Evolutionary conservation across 30 jellyfish, hydroid and myxozoan species (phyloP).

Genomic region (Hydractinia symbiolongicarpus): DNA sequence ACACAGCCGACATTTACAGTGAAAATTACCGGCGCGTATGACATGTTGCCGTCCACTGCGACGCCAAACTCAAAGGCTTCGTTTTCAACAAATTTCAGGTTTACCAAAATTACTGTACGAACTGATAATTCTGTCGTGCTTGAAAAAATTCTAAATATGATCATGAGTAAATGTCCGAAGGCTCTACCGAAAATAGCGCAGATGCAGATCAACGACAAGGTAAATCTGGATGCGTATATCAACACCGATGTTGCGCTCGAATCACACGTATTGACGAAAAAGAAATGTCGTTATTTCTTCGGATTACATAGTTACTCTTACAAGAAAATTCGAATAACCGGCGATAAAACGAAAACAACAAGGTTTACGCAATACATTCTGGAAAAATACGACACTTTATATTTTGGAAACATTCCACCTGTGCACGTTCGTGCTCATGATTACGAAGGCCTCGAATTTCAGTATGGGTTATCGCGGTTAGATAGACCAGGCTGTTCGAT

Average conservation of each 20-base stretch:
- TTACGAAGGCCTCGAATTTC: slow-evolving; percentile 1
- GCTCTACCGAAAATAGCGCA: slow-evolving; percentile 14
- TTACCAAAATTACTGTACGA: background rate
- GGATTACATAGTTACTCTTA: slow-evolving; percentile 21
- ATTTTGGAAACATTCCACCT: slow-evolving; percentile 32
- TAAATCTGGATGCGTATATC: background rate
- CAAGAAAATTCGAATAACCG: slow-evolving; percentile 19
- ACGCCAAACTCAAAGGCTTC: slow-evolving; percentile 15
- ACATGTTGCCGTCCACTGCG: slow-evolving; percentile 10
- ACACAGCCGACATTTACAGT: slow-evolving; percentile 25
- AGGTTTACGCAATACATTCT: background rate
- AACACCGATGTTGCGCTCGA: background rate
- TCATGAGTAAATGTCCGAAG: slow-evolving; percentile 12
- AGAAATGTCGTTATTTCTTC: slow-evolving; percentile 21
- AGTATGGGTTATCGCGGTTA: slow-evolving; percentile 19
- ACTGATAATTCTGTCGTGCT: background rate
- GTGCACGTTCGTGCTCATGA: background rate
- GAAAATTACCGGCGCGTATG: slow-evolving; percentile 18
- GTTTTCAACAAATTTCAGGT: slow-evolving; percentile 12
- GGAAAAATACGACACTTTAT: slow-evolving; percentile 8
- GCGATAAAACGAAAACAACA: slow-evolving; percentile 13
- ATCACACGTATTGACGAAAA: background rate
- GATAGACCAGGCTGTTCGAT: slow-evolving; percentile 24
- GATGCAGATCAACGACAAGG: slow-evolving; percentile 9
- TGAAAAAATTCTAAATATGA: background rate